Base-by-base conservation (phyloP, 2,888 invertebrate species). In the Monoplex corrugatus region DNA sequence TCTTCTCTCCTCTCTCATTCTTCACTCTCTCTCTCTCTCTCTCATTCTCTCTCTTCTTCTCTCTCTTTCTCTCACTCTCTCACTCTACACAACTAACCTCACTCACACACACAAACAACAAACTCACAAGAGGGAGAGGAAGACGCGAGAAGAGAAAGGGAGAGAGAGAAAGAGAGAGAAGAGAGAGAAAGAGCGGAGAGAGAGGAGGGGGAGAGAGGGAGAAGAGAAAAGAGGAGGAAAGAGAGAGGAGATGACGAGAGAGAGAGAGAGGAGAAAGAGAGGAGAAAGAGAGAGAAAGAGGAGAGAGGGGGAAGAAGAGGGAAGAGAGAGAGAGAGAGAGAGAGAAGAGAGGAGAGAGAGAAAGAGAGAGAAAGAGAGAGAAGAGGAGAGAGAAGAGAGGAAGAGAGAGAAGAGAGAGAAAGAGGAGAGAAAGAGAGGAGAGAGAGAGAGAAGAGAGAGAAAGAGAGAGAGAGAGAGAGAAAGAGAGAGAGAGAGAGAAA, bases 381-480 rank as follows among this genome's bases (percentile, higher is more conserved):
- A 50, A 50, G 50, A 50, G 19, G 19, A 50, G 50, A 50, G 10
- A 50, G 8, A 50, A 50, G 50, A 50, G 10, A 43, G 44, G 28
- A 38, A 43, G 82, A 82, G 84, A 43, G 84, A 43, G 84, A n/a
- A 44, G 28, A 43, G 23, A 44, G 84, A 23, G 19, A 44, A 44
- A 10, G 44, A 44, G 40, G n/a, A n/a, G n/a, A n/a, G n/a, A n/a
- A n/a, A 43, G 32, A 19, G 43, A 44, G 19, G 84, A 43, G 44
- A 43, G 82, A 43, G 82, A 82, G 84, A 43, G 84, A 43, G 84
- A n/a, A 44, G 28, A 43, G 23, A 44, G 84, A 23, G 19, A 44
- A 44, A 10, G 44, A 44, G 40, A 43, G 40, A 19, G 84, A 44
- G 44, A 43, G 84, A 72, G n/a, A 72, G 72, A 72, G 38, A 40